phyloP scores from a whole-genome alignment of 2,113 vertebrate genomes.

The Scolopax mira region DNA sequence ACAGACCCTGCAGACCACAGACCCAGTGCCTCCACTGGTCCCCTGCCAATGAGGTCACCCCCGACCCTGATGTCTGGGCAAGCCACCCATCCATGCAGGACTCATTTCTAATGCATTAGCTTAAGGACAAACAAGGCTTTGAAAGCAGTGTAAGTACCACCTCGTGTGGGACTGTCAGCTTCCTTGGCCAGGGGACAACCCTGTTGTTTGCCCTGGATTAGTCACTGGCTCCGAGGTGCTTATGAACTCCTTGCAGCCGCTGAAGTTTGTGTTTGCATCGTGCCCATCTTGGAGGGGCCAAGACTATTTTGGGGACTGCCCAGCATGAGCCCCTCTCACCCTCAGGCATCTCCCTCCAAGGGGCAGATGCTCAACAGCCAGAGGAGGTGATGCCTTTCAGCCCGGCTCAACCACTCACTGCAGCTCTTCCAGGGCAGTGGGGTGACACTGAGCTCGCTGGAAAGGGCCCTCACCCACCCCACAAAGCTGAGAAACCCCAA shows the following conservation, averaged over 20 bases:
- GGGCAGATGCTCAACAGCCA: neutral
- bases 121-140: neutral
- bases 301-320: fast-evolving
- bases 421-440: neutral
- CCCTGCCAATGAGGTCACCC: neutral
- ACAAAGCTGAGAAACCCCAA: neutral
- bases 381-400: neutral
- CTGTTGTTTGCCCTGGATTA: neutral
- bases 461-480: neutral
- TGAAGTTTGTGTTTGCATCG: fast-evolving
- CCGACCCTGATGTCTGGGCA: fast-evolving
- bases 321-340: fast-evolving
- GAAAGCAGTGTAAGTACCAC: fast-evolving
- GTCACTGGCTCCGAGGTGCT: fast-evolving
- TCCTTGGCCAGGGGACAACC: neutral
- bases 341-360: fast-evolving
- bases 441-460: neutral
- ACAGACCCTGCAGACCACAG: fast-evolving
- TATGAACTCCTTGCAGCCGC: fast-evolving
- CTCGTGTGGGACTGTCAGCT: fast-evolving
- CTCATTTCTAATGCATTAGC: fast-evolving
- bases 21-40: neutral
- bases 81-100: fast-evolving
- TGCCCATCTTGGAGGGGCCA: fast-evolving
- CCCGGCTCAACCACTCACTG: fast-evolving